A percentile compares a stretch with the other conserved stretches of the same genome.
phyloP scores from a whole-genome alignment of 2,797 vertebrate genomes.

The Clamator glandarius region DNA sequence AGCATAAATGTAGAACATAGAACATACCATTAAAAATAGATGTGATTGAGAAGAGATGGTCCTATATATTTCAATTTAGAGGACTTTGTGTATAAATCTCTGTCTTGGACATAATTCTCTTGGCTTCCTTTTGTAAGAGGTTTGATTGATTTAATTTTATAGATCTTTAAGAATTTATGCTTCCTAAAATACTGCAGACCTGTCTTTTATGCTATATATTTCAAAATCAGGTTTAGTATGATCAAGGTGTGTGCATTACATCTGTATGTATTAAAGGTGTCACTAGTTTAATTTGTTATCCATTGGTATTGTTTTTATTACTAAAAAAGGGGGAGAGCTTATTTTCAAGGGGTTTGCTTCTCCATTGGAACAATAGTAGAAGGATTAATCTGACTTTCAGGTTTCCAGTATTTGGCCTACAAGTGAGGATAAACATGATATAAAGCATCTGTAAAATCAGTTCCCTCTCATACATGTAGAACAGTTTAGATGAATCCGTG shows the following conservation, averaged over 20 bases:
- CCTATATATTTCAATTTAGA: background rate
- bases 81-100: background rate
- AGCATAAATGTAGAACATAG: background rate
- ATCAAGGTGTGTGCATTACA: background rate
- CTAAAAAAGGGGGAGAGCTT: background rate
- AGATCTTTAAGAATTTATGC: background rate
- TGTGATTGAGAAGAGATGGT: background rate
- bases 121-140: background rate
- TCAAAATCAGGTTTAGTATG: background rate
- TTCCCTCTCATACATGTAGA: background rate
- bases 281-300: background rate
- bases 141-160: background rate
- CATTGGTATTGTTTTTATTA: background rate
- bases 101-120: background rate
- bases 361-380: background rate
- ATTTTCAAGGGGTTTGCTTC: background rate
- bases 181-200: background rate
- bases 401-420: background rate
- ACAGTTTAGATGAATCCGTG: background rate
- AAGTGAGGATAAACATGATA: background rate
- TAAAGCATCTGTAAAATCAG: background rate
- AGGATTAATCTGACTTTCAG: background rate
- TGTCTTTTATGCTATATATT: background rate
- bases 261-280: background rate
- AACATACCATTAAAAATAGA: background rate